phyloP scores from a whole-genome alignment of 2,888 invertebrate species.

The Loripinus fragilis region DNA sequence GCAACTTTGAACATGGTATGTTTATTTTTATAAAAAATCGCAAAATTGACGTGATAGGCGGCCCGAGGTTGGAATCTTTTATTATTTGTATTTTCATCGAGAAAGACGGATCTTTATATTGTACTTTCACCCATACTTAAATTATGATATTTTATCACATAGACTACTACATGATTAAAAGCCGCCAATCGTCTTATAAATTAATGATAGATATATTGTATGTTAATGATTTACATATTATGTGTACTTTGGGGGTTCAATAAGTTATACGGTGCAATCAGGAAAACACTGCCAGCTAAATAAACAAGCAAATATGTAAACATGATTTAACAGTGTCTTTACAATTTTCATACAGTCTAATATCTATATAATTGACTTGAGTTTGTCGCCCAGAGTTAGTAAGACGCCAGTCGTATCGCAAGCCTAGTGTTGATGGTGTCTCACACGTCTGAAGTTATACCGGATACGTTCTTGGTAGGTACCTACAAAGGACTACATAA shows the following conservation, averaged over 20 bases:
- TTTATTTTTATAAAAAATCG: too few relatives aligned
- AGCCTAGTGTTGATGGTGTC: neutral
- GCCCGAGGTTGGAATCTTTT: too few relatives aligned
- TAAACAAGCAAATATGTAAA: slow-evolving; percentile 11
- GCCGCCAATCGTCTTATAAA: neutral
- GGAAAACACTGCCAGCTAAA: slow-evolving; percentile 1
- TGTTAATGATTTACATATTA: neutral
- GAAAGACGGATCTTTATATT: too few relatives aligned
- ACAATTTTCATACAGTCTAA: slow-evolving; percentile 9
- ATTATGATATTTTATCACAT: too few relatives aligned
- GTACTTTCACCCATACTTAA: too few relatives aligned
- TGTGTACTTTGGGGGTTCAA: neutral
- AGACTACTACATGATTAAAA: too few relatives aligned
- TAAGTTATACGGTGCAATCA: slow-evolving; percentile 6
- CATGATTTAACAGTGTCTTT: neutral
- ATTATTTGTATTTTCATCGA: too few relatives aligned
- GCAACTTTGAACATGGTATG: too few relatives aligned
- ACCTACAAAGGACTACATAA: too few relatives aligned
- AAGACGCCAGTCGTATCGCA: neutral
- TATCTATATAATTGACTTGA: slow-evolving; percentile 4
- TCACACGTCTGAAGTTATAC: neutral
- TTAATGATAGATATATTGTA: neutral
- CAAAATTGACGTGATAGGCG: too few relatives aligned
- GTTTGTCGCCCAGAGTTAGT: neutral
- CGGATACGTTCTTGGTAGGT: too few relatives aligned